These are phyloP conservation scores for Smittia sp. DNA, from an alignment of 2,888 invertebrate species.

Conservation along the genomic window DNA sequence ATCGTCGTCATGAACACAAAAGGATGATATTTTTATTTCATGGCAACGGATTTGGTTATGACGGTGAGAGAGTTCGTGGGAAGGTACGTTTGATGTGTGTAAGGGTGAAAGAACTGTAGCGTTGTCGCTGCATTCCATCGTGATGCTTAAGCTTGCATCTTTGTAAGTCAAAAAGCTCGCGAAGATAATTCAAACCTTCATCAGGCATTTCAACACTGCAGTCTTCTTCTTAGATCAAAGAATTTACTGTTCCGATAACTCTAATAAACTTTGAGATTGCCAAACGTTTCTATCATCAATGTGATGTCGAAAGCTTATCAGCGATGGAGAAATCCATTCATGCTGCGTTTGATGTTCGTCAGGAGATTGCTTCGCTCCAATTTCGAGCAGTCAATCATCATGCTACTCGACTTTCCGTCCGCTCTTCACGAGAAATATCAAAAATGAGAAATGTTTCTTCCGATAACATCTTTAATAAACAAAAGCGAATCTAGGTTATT, in stretches of 20 bases:
- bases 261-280: not conserved
- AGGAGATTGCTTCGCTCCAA: not conserved
- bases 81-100: too few species aligned
- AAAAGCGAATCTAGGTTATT: slow-evolving; percentile 4
- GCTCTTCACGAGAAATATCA: slow-evolving; percentile 7
- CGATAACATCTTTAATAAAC: slow-evolving; percentile 11
- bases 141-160: not conserved
- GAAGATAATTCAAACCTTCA: too few species aligned
- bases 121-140: slow-evolving; percentile 7
- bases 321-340: not conserved
- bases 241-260: not conserved
- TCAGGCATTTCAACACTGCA: too few species aligned
- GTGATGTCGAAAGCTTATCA: not conserved
- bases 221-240: too few species aligned
- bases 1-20: not conserved
- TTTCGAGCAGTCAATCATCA: not conserved
- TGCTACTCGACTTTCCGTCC: not conserved
- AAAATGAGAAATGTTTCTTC: slow-evolving; percentile 6
- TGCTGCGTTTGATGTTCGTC: not conserved
- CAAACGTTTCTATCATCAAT: not conserved
- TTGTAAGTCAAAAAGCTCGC: not conserved
- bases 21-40: slow-evolving; percentile 17
- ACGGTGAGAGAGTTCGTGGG: too few species aligned
- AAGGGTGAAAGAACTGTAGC: too few species aligned
- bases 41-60: slow-evolving; percentile 7